Evolutionary conservation across 1,140 invertebrate species (phyloP).

Genomic region (Reticulitermes speratus): DNA sequence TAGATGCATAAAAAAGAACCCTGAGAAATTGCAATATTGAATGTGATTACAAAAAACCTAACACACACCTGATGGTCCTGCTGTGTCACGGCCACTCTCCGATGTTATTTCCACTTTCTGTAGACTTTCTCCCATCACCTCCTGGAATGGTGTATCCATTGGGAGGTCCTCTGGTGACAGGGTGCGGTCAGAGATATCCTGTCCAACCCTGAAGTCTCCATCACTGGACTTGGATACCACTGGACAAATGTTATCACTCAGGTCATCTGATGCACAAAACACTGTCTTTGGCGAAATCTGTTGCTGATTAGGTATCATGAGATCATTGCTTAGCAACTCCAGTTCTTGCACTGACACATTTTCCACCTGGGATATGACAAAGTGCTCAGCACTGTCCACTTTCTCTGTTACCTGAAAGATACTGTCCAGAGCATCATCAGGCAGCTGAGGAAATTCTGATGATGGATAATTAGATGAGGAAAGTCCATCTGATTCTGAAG

Average conservation of each 20-base stretch:
- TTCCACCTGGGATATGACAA: not conserved
- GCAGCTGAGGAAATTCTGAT: not conserved
- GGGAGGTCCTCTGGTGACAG: constrained; percentile 80
- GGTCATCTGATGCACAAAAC: not conserved
- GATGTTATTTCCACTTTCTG: not conserved
- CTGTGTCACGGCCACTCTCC: not conserved
- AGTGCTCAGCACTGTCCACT: not conserved
- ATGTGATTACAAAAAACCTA: no score
- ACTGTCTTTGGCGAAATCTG: not conserved
- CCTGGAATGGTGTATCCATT: constrained; percentile 57
- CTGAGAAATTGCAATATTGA: no score
- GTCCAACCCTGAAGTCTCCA: constrained; percentile 44
- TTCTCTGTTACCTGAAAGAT: not conserved
- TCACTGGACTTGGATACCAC: not conserved
- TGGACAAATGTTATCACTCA: not conserved
- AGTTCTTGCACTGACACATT: no score
- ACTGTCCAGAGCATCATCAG: not conserved
- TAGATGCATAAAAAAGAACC: no score
- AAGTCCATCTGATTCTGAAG: not conserved
- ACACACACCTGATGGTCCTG: not conserved
- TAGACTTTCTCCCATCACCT: constrained; percentile 48
- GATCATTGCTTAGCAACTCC: not conserved
- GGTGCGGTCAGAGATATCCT: constrained; percentile 58
- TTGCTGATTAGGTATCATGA: not conserved
- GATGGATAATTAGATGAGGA: not conserved